These are phyloP conservation scores for Noctilio leporinus DNA, from an alignment of 2,113 vertebrate species.

Conservation along the genomic window DNA sequence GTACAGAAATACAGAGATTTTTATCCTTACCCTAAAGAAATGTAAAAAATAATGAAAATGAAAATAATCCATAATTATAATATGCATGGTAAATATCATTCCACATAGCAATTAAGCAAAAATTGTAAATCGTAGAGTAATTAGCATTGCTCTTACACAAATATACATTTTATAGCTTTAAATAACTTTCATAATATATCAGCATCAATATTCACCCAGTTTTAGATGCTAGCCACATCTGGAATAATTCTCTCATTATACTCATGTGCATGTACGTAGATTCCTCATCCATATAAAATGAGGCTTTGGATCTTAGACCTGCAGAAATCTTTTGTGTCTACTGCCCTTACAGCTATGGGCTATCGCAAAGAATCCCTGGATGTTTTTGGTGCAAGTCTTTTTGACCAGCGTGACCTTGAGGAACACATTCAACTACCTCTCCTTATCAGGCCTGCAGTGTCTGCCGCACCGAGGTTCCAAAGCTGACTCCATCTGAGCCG, in stretches of 20 bases:
- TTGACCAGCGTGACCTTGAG: neutral
- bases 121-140: conserved; percentile 6
- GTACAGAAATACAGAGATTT: neutral
- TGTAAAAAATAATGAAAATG: neutral
- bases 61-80: conserved; percentile 17
- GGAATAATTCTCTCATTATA: neutral
- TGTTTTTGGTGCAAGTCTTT: neutral
- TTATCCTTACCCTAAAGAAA: neutral
- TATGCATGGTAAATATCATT: neutral
- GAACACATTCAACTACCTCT: neutral
- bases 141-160: conserved; percentile 7
- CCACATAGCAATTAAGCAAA: conserved; percentile 30
- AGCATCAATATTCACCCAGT: neutral
- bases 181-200: neutral
- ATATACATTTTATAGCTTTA: neutral
- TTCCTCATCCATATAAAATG: neutral
- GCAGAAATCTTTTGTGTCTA: too few species aligned
- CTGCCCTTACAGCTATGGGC: fast-evolving
- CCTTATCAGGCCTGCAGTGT: neutral
- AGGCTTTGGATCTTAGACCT: neutral
- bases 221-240: neutral
- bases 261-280: fast-evolving
- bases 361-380: neutral
- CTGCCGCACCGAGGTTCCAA: neutral
- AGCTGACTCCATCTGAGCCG: neutral